phyloP scores from a whole-genome alignment of 2,797 vertebrate species.

The Euthynnus affinis region DNA sequence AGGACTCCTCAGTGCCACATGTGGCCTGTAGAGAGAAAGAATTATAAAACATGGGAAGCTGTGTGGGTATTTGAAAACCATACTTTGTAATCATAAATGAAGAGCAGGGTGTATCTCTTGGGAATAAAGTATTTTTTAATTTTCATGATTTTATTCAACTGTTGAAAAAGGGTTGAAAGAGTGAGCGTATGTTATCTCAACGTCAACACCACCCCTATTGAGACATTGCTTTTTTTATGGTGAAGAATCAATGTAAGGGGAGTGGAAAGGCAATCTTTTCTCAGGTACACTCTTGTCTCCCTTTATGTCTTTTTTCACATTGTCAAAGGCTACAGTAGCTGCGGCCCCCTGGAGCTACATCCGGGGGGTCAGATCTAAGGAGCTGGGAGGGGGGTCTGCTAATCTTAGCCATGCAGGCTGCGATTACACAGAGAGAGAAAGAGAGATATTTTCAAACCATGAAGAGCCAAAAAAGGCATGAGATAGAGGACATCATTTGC shows the following conservation, averaged over 20 bases:
- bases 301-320: conserved; percentile 23
- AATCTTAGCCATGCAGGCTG: conserved; percentile 69
- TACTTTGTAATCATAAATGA: conserved; percentile 31
- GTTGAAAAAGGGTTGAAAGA: conserved; percentile 4
- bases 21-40: conserved; percentile 28
- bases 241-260: conserved; percentile 45
- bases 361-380: conserved; percentile 54
- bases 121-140: conserved; percentile 4
- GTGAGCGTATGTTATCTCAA: conserved; percentile 11
- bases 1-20: conserved; percentile 28
- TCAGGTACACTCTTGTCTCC: neutral
- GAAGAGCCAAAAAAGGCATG: conserved; percentile 21
- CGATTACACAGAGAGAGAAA: conserved; percentile 53
- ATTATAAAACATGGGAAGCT: conserved; percentile 4
- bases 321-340: conserved; percentile 47
- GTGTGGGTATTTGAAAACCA: conserved; percentile 24
- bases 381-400: conserved; percentile 41
- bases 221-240: conserved; percentile 22
- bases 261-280: conserved; percentile 36
- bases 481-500: conserved; percentile 3
- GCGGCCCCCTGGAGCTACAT: conserved; percentile 37
- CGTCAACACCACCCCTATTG: neutral
- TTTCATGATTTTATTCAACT: conserved; percentile 9
- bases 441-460: conserved; percentile 35
- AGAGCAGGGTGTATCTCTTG: conserved; percentile 1